A percentile compares a stretch with the other conserved stretches of the same genome.
These are phyloP conservation scores for Chalcosyrphus nemorum DNA, from an alignment of 2,888 invertebrate species.

Conservation along the genomic window DNA sequence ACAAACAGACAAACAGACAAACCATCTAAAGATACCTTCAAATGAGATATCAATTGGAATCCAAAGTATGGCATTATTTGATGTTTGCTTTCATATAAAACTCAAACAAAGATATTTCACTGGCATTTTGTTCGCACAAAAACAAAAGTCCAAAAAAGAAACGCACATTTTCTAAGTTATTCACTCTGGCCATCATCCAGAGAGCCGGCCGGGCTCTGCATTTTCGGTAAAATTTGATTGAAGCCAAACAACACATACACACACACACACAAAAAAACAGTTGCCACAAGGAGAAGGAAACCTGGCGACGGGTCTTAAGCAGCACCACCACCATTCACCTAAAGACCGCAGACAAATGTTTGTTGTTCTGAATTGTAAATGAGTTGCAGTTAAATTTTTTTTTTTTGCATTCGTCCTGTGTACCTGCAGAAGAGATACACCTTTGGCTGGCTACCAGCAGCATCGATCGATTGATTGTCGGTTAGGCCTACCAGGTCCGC, in stretches of 20 bases:
- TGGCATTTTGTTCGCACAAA: conserved; percentile 20
- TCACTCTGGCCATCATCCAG: conserved; percentile 7
- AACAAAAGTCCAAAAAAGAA: conserved; percentile 2
- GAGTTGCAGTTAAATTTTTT: conserved; percentile 71
- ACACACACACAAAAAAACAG: not conserved
- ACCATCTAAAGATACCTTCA: conserved; percentile 66
- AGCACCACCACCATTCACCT: conserved; percentile 53
- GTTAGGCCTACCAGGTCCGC: not conserved
- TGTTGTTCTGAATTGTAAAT: conserved; percentile 73
- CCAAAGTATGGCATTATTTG: conserved; percentile 75
- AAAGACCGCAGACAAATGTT: conserved; percentile 71
- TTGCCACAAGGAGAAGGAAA: conserved; percentile 55
- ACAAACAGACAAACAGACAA: not conserved
- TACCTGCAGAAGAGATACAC: too few species aligned
- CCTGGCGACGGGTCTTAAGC: conserved; percentile 39
- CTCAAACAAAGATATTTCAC: conserved; percentile 70
- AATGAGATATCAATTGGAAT: conserved; percentile 76
- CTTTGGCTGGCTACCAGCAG: not conserved
- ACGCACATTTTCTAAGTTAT: conserved; percentile 67
- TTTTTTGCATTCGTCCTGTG: not conserved
- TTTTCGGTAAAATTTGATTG: conserved; percentile 71
- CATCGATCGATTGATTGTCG: not conserved
- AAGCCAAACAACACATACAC: too few species aligned
- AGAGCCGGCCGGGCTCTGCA: too few species aligned
- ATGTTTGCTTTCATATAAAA: conserved; percentile 72